Conservation (phyloP, 2,113 vertebrate genomes). For the Otus sunia region DNA sequence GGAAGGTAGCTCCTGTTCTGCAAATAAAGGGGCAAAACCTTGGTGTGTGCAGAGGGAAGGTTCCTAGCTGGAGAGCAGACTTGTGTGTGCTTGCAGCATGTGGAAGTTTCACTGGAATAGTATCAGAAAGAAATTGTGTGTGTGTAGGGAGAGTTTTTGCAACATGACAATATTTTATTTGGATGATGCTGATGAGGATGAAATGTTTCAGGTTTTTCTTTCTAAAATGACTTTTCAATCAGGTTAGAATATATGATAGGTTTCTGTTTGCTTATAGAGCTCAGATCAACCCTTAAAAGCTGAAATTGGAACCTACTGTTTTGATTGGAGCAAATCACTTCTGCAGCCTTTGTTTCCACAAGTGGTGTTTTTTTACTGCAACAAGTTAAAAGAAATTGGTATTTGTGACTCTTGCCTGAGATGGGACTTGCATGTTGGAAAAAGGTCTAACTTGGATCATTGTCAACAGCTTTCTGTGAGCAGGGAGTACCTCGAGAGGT, state of each 20-base stretch:
- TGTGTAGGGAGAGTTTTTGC: neutral
- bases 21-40: neutral
- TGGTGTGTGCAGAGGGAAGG: fast-evolving
- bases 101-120: neutral
- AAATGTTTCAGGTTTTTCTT: neutral
- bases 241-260: neutral
- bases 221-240: neutral
- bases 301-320: neutral
- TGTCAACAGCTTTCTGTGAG: neutral
- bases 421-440: neutral
- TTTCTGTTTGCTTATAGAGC: neutral
- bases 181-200: neutral
- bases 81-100: neutral
- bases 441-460: neutral
- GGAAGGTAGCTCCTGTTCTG: neutral
- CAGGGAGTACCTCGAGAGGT: neutral
- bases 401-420: neutral
- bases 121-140: neutral
- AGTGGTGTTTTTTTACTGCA: neutral
- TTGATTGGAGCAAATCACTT: neutral
- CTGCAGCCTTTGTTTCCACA: neutral
- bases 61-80: neutral
- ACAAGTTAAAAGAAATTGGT: neutral
- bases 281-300: neutral
- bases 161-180: neutral